These are phyloP conservation scores for Zaprionus capensis DNA, from an alignment of 1,140 invertebrate species.

Conservation along the genomic window DNA sequence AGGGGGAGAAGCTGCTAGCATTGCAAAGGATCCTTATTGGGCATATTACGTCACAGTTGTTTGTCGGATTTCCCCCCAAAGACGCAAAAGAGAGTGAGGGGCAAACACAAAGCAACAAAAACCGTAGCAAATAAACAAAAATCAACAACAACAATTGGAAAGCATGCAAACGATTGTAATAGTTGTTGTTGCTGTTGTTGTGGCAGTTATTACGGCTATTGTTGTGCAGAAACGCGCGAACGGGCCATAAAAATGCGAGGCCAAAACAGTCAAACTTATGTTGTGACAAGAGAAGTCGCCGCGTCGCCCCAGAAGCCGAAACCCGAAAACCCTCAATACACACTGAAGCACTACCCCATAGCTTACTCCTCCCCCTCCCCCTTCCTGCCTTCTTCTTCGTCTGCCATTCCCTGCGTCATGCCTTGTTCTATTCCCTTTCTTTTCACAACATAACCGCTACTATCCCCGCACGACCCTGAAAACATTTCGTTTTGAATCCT, in stretches of 20 bases:
- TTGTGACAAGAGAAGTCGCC: conserved; percentile 49
- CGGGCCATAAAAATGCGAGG: conserved; percentile 77
- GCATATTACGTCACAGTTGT: conserved; percentile 78
- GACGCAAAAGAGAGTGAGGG: conserved; percentile 9
- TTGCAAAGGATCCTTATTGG: conserved; percentile 56
- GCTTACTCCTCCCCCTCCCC: not conserved
- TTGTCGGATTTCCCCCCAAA: conserved; percentile 31
- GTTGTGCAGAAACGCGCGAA: conserved; percentile 59
- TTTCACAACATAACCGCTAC: not conserved
- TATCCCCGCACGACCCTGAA: not conserved
- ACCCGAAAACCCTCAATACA: conserved; percentile 10
- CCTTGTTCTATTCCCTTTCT: not conserved
- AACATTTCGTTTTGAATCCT: conserved; percentile 48
- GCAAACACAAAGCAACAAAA: conserved; percentile 28
- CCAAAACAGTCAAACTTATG: conserved; percentile 79
- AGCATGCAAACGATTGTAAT: conserved; percentile 47
- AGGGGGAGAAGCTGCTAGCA: not conserved
- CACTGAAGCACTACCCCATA: conserved; percentile 4
- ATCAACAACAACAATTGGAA: conserved; percentile 52
- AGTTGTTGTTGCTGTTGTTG: conserved; percentile 23
- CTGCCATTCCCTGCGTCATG: not conserved
- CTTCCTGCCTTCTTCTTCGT: too few species aligned
- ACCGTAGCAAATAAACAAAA: conserved; percentile 65
- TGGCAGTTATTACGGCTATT: conserved; percentile 41
- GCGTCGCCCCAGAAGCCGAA: not conserved